phyloP scores from a whole-genome alignment of 2,888 invertebrate genomes.

The Acrobasis consociella region DNA sequence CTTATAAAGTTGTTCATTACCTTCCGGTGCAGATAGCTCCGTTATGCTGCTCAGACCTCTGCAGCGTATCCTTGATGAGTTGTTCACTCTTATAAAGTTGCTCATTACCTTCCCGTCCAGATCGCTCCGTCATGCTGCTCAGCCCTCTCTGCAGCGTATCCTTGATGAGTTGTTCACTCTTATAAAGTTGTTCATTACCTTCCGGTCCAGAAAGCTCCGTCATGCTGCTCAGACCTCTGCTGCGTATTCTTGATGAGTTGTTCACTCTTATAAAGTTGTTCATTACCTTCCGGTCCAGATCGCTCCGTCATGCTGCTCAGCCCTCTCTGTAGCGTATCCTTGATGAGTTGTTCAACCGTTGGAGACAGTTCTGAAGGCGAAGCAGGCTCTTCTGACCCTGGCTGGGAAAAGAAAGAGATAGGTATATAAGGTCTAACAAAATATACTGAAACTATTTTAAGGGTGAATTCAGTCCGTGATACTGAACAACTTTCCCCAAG shows the following conservation, averaged over 20 bases:
- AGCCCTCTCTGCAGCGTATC: too few species aligned
- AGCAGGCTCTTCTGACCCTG: constrained; percentile 37
- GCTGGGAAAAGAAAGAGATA: constrained; percentile 26
- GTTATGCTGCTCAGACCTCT: constrained; percentile 59
- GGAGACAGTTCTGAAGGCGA: constrained; percentile 44
- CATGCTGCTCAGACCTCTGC: constrained; percentile 53
- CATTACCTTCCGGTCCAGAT: constrained; percentile 49
- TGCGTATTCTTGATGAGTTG: too few species aligned
- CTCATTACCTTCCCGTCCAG: too few species aligned
- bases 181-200: constrained; percentile 37
- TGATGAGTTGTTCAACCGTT: constrained; percentile 68
- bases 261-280: not conserved
- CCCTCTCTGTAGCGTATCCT: constrained; percentile 69
- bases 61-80: constrained; percentile 71
- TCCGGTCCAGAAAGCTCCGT: constrained; percentile 48
- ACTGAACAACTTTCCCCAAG: too few species aligned
- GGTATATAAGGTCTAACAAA: too few species aligned
- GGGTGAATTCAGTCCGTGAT: too few species aligned
- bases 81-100: constrained; percentile 41
- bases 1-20: constrained; percentile 31
- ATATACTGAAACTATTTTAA: too few species aligned
- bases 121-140: too few species aligned
- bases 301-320: constrained; percentile 60
- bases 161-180: too few species aligned
- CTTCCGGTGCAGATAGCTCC: constrained; percentile 48